These are phyloP conservation scores for Natrix natrix DNA, from an alignment of 2,797 vertebrate genomes.

Conservation along the genomic window DNA sequence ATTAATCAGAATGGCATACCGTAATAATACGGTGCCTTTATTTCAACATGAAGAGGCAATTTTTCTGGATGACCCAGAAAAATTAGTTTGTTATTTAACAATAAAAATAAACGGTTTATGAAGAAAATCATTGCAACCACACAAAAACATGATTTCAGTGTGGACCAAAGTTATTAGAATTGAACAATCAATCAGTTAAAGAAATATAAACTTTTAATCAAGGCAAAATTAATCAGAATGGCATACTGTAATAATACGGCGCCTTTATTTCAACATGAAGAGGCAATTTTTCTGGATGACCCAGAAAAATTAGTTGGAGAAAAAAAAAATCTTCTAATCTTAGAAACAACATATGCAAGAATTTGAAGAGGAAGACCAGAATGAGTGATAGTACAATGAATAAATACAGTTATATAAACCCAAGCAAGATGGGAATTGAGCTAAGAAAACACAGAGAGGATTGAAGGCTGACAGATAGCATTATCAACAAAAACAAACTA, in stretches of 20 bases:
- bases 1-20: not conserved
- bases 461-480: not conserved
- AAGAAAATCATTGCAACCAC: not conserved
- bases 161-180: not conserved
- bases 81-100: not conserved
- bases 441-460: not conserved
- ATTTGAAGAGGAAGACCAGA: not conserved
- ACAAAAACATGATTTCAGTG: constrained; percentile 21
- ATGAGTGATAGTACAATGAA: not conserved
- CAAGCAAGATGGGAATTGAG: not conserved
- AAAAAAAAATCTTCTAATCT: not conserved
- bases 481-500: not conserved
- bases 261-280: not conserved
- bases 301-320: not conserved
- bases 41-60: not conserved
- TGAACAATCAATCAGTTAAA: constrained; percentile 2
- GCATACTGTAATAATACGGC: not conserved
- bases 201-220: constrained; percentile 1
- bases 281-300: not conserved
- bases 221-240: not conserved
- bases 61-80: not conserved
- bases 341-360: not conserved
- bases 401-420: constrained; percentile 3
- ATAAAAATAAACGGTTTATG: not conserved
- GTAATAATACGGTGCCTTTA: not conserved